Percentiles rank a stretch among this genome's conserved stretches.
phyloP scores from a whole-genome alignment of 2,797 vertebrate genomes.

The Gadopsis bispinosus region DNA sequence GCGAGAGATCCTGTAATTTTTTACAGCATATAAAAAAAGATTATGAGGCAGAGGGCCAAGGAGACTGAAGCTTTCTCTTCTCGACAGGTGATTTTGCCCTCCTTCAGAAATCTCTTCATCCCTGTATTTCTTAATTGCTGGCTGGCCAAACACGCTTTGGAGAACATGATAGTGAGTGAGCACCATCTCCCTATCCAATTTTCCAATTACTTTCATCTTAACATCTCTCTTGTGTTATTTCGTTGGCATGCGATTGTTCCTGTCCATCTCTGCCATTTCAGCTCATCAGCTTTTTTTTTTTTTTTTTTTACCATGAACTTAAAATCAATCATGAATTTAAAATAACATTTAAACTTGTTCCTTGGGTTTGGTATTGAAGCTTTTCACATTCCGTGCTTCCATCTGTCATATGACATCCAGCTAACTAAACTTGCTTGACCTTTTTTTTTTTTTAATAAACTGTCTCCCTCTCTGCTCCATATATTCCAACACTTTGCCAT shows the following conservation, averaged over 20 bases:
- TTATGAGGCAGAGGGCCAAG: neutral
- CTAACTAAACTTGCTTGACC: neutral
- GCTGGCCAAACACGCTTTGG: conserved; percentile 88
- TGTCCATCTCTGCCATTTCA: conserved; percentile 40
- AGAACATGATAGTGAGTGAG: conserved; percentile 89
- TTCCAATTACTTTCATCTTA: conserved; percentile 32
- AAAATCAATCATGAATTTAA: conserved; percentile 37
- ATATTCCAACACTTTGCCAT: conserved; percentile 4
- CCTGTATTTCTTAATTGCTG: conserved; percentile 91
- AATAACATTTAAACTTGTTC: conserved; percentile 17
- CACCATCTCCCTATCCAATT: conserved; percentile 8
- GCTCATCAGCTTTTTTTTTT: conserved; percentile 33
- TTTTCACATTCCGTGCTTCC: conserved; percentile 10
- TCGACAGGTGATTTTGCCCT: conserved; percentile 86
- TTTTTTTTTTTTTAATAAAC: conserved; percentile 14
- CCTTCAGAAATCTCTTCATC: conserved; percentile 88
- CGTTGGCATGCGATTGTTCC: conserved; percentile 36
- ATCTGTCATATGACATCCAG: conserved; percentile 17
- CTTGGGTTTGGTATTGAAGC: neutral
- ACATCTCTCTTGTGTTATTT: conserved; percentile 40
- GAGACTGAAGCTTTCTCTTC: conserved; percentile 42
- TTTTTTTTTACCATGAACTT: conserved; percentile 21
- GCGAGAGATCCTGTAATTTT: conserved; percentile 22
- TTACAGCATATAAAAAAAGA: conserved; percentile 14
- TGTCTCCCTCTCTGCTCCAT: conserved; percentile 3